Evolutionary conservation across 2,113 vertebrate genomes (phyloP), one percentile per base, ranked within the genome.

Genomic region (Spea bombifrons): DNA sequence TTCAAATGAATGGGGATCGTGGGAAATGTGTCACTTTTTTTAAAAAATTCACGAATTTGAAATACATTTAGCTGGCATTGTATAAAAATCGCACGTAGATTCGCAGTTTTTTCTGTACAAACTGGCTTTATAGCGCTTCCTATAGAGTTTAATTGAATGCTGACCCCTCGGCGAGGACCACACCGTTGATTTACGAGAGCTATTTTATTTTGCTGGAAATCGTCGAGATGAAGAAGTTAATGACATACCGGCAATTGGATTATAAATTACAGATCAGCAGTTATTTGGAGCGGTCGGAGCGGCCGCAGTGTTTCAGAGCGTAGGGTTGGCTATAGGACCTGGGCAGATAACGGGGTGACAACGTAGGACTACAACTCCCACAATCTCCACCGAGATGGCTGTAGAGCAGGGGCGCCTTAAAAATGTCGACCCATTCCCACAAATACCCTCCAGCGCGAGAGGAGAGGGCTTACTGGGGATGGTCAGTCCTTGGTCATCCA

Each of bases 161-260:
- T 73, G 68, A 78, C 76, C 73, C 30, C 68, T 48, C 43, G 7
- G 30, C 7, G 17, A 30, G 45, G 52, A 49, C 48, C 45, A 8
- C 5, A 48, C 15, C 45, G 48, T 47, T 73, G 76, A 66, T 79
- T 79, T 73, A 79, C 48, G 52, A 63, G 76, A 73, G 53, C 61
- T 5, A 30, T 79, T 73, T 46, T 57, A 50, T 72, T 65, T 79
- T 72, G 69, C 59, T 57, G 63, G 76, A 72, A 72, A 66, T 79
- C 48, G 66, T 72, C 30, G 16, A 49, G 59, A 78, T 71, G 76
- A 73, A 79, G 72, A 79, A 66, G 73, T 79, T 72, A 73, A 45
- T 15, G 12, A 44, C 3, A 50, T 79, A 79, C 61, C 16, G 70
- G 76, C 63, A 79, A 72, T 47, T 79, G 70, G 48, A 79, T 79